Base-by-base conservation (phyloP, 1,140 invertebrate genomes). In the Listronotus bonariensis region DNA sequence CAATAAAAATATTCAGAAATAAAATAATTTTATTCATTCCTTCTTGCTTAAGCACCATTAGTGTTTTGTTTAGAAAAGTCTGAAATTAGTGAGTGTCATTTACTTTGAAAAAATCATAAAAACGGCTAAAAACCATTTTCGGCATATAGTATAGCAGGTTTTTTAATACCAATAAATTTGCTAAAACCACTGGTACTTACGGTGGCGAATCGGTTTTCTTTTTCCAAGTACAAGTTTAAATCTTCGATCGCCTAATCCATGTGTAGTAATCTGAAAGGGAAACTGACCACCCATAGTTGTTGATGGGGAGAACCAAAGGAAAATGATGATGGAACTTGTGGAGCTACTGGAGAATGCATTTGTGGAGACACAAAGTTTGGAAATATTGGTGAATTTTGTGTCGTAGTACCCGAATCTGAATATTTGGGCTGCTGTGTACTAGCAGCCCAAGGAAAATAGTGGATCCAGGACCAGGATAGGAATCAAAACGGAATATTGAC, bases 301-400 rank as follows among this genome's bases (percentile, higher is more conserved):
- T 43, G 42, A 18, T 43, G 42, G 42, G 10, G n/a, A 43, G 5
- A 4, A 9, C 8, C 20, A 48, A 48, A 48, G 6, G 18, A 48
- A 48, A 48, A 48, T 26, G 45, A 48, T 6, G 17, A 20, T 8
- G 45, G 45, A 48, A 48, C 12, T 18, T 15, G 45, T 20, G 45
- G 45, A 20, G 5, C 42, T 2, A 26, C 11, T 20, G 45, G 45
- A 18, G 15, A 20, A 18, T 17, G 11, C 34, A 36, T 36, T 36
- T 36, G 34, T 36, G 34, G 34, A 8, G 34, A 36, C 8, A 8
- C 3, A 36, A 36, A 26, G 20, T 26, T 36, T 36, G 34, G 34
- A 10, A 36, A 20, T 48, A 41, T 14, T 7, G 42, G 42, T 43
- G 14, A 43, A 15, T 14, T 15, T 26, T 6, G 45, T 48, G 26